phyloP scores from a whole-genome alignment of 2,888 invertebrate species.

The Ormyrus thymus region DNA sequence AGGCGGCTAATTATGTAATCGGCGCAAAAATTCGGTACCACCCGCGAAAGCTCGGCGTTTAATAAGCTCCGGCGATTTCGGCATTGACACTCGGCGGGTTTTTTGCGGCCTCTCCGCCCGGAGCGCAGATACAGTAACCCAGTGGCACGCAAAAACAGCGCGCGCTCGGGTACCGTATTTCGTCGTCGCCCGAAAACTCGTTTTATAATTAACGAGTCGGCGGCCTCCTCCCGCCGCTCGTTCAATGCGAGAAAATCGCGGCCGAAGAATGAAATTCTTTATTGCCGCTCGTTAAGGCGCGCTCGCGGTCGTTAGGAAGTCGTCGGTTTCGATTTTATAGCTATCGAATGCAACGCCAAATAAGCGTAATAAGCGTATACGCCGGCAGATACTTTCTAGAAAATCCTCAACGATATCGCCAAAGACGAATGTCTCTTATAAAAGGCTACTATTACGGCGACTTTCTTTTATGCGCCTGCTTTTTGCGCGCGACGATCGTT shows the following conservation, averaged over 20 bases:
- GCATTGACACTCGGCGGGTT: constrained; percentile 8
- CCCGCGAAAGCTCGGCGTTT: neutral
- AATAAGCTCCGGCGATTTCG: neutral
- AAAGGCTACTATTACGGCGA: constrained; percentile 26
- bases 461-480: constrained; percentile 32
- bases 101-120: neutral
- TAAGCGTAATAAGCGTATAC: neutral
- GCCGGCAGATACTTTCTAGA: constrained; percentile 35
- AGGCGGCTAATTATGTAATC: too few relatives aligned
- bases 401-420: constrained; percentile 22
- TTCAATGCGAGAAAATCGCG: constrained; percentile 5
- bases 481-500: constrained; percentile 1
- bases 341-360: constrained; percentile 24
- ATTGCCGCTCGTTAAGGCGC: constrained; percentile 2
- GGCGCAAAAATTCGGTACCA: too few relatives aligned
- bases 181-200: constrained; percentile 35
- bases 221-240: neutral
- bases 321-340: constrained; percentile 20
- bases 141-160: constrained; percentile 29
- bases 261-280: constrained; percentile 23
- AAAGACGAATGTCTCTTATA: constrained; percentile 20
- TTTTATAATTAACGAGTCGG: constrained; percentile 27
- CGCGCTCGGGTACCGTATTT: constrained; percentile 17
- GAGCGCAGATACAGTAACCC: constrained; percentile 18
- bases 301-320: neutral